Evolutionary conservation across 2,113 vertebrate species (phyloP), one percentile per base, ranked within the genome.

Genomic region (Anguilla rostrata): DNA sequence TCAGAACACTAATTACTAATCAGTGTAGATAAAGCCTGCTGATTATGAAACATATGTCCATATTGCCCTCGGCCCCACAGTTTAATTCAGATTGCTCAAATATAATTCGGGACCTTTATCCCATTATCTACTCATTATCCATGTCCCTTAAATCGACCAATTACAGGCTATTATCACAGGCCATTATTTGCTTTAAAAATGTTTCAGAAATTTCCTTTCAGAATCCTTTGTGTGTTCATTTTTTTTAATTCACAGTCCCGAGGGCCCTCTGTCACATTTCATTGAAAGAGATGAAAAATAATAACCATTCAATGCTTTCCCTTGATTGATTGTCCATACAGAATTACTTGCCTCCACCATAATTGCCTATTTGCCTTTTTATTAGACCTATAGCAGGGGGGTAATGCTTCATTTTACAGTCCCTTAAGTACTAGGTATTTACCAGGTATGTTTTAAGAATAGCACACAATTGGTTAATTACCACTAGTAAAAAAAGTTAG

Each of bases 1-100:
- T 92, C 90, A 88, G 85, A 71, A 87, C 81, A 60, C 88, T 92
- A 94, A 94, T 94, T 92, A 91, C 91, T 92, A 92, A 92, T 94
- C 90, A 90, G 88, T 63, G 87, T 88, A 89, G 93, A 90, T 92
- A 89, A 82, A 85, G 82, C 84, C n/a, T 57, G 87, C 57, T 82
- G 87, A 90, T 91, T 87, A 82, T 82, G 80, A 34, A 92, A 88
- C 90, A 91, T 90, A 91, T 91, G 91, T 89, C 90, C 91, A 86
- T 89, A 90, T 88, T 91, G 87, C 89, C 87, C 82, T 56, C 43
- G 3, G 41, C 84, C 46, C 41, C 71, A 57, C n/a, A 56, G 43
- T 84, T 85, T 82, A 29, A 89, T 71, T 81, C 40, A 85, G 60
- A 84, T 80, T 16, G 78, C 71, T 84, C 86, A 83, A 89, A 88